Conservation (phyloP, 2,113 vertebrate species). For the Pogona vitticeps region DNA sequence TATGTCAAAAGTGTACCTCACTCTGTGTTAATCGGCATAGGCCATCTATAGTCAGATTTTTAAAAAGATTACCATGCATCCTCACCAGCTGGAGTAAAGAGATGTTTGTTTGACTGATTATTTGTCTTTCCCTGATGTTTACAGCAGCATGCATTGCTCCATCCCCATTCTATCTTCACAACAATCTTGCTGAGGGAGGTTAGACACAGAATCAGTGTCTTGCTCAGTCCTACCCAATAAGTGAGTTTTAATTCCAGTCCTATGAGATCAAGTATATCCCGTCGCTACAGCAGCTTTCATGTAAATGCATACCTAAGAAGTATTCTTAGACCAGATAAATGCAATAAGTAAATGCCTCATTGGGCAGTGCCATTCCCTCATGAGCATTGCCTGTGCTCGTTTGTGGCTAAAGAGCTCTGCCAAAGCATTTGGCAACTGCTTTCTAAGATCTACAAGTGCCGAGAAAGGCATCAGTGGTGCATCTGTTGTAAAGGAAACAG, state of each 20-base stretch:
- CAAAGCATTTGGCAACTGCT: neutral
- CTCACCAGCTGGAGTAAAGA: no score
- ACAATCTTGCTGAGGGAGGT: neutral
- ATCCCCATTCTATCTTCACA: neutral
- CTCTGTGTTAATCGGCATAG: no score
- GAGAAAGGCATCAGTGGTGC: neutral
- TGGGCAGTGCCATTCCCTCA: neutral
- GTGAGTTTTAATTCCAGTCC: neutral
- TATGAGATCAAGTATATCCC: no score
- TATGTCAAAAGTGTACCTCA: no score
- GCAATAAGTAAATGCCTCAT: no score
- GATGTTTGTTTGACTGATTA: no score
- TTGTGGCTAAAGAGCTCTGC: neutral
- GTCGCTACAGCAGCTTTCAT: neutral
- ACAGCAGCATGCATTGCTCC: neutral
- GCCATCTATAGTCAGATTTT: no score
- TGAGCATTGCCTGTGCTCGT: neutral
- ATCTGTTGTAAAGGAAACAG: neutral
- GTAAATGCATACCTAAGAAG: neutral
- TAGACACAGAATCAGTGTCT: neutral
- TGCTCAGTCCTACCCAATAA: neutral
- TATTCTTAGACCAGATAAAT: neutral
- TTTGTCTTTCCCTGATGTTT: neutral
- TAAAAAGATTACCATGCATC: no score
- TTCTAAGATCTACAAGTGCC: neutral